phyloP scores from a whole-genome alignment of 2,797 vertebrate genomes.

The Pagetopsis macropterus region DNA sequence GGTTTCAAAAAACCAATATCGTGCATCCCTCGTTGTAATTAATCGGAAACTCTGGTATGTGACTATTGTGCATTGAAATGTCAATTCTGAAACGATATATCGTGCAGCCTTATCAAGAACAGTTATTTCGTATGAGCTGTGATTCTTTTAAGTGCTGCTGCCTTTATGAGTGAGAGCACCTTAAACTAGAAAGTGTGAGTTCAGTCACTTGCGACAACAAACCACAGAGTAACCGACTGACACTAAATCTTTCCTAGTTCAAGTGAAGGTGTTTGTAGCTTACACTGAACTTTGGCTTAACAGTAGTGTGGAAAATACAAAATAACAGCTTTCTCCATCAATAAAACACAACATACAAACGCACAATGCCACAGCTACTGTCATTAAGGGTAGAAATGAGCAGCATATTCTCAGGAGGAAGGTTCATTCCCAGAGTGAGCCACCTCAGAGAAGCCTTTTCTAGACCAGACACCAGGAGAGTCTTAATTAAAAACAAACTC shows the following conservation, averaged over 20 bases:
- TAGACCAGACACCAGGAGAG: conserved; percentile 41
- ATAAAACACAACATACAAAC: not conserved
- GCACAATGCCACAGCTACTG: conserved; percentile 20
- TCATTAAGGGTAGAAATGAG: conserved; percentile 24
- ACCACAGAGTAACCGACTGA: not conserved
- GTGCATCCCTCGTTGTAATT: no score
- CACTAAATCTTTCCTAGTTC: not conserved
- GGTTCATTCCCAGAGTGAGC: conserved; percentile 38
- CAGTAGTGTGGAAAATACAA: not conserved
- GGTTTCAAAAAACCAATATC: no score
- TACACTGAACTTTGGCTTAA: not conserved
- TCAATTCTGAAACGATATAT: no score
- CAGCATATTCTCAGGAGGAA: conserved; percentile 39
- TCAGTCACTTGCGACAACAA: conserved; percentile 43
- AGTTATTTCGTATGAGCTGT: not conserved
- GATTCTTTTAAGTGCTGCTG: not conserved
- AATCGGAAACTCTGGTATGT: no score
- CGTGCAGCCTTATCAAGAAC: no score
- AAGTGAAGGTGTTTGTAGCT: not conserved
- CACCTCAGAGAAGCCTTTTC: conserved; percentile 39
- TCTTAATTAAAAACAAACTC: conserved; percentile 58
- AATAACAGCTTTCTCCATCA: not conserved
- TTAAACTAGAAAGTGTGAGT: conserved; percentile 31
- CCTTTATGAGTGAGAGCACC: conserved; percentile 8
- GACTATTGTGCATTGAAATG: no score